Evolutionary conservation across 1,140 invertebrate species (phyloP).

Genomic region (Hycleus phaleratus): DNA sequence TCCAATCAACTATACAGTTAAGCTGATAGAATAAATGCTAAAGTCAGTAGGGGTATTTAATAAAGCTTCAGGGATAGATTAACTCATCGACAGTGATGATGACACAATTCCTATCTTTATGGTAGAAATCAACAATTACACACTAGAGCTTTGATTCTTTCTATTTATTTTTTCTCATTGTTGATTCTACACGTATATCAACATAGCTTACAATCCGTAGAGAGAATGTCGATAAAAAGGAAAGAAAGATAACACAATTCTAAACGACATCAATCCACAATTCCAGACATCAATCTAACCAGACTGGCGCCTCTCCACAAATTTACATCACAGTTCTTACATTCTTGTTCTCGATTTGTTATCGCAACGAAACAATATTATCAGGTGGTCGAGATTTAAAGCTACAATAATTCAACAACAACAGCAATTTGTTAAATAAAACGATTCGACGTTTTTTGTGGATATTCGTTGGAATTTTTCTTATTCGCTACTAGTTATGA

Average conservation of each 20-base stretch:
- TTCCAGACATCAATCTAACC: no score
- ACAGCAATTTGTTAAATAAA: not conserved
- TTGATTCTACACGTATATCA: not conserved
- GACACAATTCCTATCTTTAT: conserved; percentile 1
- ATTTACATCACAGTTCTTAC: no score
- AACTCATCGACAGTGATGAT: conserved; percentile 1
- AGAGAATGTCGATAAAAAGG: no score
- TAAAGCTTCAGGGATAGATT: not conserved
- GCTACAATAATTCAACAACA: not conserved
- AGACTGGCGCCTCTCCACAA: no score
- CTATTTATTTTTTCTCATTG: not conserved
- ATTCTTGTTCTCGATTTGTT: no score
- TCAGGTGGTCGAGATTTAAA: no score
- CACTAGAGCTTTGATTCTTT: not conserved
- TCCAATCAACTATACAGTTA: conserved; percentile 2
- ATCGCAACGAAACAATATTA: no score
- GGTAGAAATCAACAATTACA: not conserved
- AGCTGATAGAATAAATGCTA: conserved; percentile 12
- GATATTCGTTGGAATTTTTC: not conserved
- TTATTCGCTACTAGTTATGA: not conserved
- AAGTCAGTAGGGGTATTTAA: not conserved
- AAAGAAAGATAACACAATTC: no score
- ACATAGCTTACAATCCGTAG: not conserved
- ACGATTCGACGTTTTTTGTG: not conserved
- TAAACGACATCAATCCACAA: no score